These are phyloP conservation scores for Paedocypris micromegethes DNA, from an alignment of 2,797 vertebrate genomes.

Conservation along the genomic window DNA sequence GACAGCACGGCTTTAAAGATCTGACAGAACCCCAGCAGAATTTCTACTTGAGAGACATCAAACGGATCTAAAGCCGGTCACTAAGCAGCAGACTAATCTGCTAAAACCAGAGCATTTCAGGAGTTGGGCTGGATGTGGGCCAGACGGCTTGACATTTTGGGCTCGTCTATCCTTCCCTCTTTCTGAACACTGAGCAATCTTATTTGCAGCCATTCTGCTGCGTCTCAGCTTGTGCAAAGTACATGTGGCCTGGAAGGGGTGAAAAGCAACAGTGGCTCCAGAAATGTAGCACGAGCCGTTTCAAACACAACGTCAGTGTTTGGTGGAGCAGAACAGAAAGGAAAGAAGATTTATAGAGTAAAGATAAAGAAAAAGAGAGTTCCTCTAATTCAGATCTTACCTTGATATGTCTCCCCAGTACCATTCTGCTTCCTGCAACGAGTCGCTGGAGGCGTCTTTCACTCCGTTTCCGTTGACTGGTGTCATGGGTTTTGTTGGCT, in stretches of 20 bases:
- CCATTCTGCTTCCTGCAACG: conserved; percentile 93
- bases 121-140: conserved; percentile 38
- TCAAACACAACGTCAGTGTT: not conserved
- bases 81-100: conserved; percentile 50
- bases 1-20: conserved; percentile 20
- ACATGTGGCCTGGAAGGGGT: too few species aligned
- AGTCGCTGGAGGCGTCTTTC: conserved; percentile 72
- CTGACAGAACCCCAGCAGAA: conserved; percentile 28
- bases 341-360: not conserved
- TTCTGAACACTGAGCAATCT: not conserved
- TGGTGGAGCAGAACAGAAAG: conserved; percentile 1
- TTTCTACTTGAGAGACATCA: conserved; percentile 39
- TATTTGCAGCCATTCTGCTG: conserved; percentile 15
- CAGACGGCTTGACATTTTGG: conserved; percentile 44
- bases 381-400: conserved; percentile 59
- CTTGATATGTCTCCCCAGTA: conserved; percentile 99
- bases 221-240: too few species aligned
- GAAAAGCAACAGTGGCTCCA: too few species aligned
- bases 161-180: conserved; percentile 15
- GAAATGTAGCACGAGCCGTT: too few species aligned
- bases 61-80: conserved; percentile 40
- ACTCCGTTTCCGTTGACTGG: conserved; percentile 70
- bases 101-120: conserved; percentile 48
- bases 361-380: not conserved
- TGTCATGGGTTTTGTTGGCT: conserved; percentile 83